Base-by-base conservation (phyloP, 2,113 vertebrate genomes). In the Silurus asotus region DNA sequence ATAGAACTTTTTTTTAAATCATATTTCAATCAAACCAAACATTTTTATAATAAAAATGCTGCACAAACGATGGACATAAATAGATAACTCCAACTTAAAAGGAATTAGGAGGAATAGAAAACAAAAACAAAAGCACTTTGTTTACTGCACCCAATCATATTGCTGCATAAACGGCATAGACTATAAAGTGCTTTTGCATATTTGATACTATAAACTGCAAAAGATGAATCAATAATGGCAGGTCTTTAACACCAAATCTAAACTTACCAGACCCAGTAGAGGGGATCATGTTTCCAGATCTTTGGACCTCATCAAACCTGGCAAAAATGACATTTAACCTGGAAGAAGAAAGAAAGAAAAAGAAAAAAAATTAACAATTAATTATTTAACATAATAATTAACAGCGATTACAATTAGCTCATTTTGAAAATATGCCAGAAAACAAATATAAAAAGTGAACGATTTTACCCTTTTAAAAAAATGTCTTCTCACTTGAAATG, bases 311-410 rank as follows among this genome's bases (percentile, higher is more conserved):
- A 89, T 99, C 98, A 0, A 99, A 99, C 94, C 96, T 98, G 88
- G 95, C 96, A 93, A 99, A 99, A 95, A 99, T 99, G 90, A 99
- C 97, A 96, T 99, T 99, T 95, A 99, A 96, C 91, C 98, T 99
- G 88, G 8, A 78, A 76, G 20, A 67, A 1, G 0, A 79, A 85
- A 37, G 37, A 37, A 37, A 37, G 2, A 37, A 37, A 37, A 37
- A 37, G 2, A 37, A 37, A 37, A 37, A 37, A 37, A 37, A 37
- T 37, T 37, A 37, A 37, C 37, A 37, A 37, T 37, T 37, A 37
- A 37, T 37, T 37, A 37, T 2, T 2, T 37, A 37, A 37, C 37
- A 37, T 37, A 37, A 37, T 37, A 37, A 37, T 37, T 37, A 37
- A 37, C 37, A 37, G 37, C 37, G 2, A 37, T 56, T 45, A 9